Base-by-base conservation (phyloP, 2,113 vertebrate species). In the Leptobrachium leishanense region DNA sequence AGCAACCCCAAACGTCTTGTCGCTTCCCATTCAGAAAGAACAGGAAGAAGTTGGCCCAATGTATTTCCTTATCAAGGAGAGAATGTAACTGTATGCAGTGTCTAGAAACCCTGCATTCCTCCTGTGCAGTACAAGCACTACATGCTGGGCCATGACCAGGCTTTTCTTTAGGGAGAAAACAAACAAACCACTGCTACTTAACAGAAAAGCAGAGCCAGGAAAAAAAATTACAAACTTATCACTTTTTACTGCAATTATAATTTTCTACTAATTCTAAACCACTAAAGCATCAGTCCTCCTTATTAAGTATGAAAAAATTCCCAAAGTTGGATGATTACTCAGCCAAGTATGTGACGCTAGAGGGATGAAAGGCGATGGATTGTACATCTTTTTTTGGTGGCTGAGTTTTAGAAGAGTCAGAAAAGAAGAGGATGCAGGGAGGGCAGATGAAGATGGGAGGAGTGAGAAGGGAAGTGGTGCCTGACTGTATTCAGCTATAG, bases 11-110 rank as follows among this genome's bases (percentile, higher is more conserved):
- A 65, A 2, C 11, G 44, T n/a, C 72, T 80, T 85, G 85, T 83
- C 81, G 77, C 83, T 92, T 93, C 88, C 89, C 87, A 88, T 90
- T 87, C 84, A 86, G 87, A 86, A 88, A 90, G 85, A 86, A 91
- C 89, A 94, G 91, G 91, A 94, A 94, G 86, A 88, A 84, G 85
- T 88, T 89, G 90, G 86, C 84, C 88, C 84, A 84, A 87, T 84
- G 83, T 83, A 88, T 89, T 92, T 93, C 88, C 90, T 93, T 84
- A 84, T 90, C 54, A 83, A 77, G 84, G 83, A 87, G 84, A 68
- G 77, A 39, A 84, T 84, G 74, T 65, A 79, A 83, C 43, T 80
- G 74, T 43, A 57, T 6, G 62, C n/a, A 7, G 62, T 5, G 20
- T 64, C n/a, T 39, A 39, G 15, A 50, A 50, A 64, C 5, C 62